Evolutionary conservation across 2,888 invertebrate species (phyloP), one percentile per base, ranked within the genome.

Genomic region (Heliconius ismenius): DNA sequence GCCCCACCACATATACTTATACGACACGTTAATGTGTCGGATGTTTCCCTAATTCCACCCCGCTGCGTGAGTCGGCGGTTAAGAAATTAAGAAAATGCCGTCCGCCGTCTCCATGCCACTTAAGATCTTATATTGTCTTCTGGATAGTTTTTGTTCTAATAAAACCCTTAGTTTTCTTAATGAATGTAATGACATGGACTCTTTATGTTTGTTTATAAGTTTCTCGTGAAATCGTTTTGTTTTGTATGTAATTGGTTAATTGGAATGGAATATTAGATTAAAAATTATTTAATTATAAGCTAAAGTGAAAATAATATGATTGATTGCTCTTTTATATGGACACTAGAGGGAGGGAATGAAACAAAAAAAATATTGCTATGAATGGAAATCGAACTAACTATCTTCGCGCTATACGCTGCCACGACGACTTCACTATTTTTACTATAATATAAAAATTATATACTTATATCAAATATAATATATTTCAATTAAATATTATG

Each of bases 1-100:
- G n/a, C n/a, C n/a, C n/a, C n/a, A n/a, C n/a, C n/a, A n/a, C n/a
- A 1, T 67, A 68, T 62, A 72, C 72, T 86, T 36, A 73, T 73
- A 39, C 15, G 62, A 39, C 21, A 73, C 73, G 84, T 88, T 90
- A 90, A 92, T 89, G 90, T 86, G 89, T 87, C 84, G 81, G 92
- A 92, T 92, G 93, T 92, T 92, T 92, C 92, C 93, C 93, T 93
- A 93, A 93, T 93, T 93, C 91, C 89, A 89, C 90, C 92, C 92
- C 91, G 90, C 92, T 90, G 93, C 86, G 90, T 89, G 90, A 87
- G 88, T 88, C 88, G 86, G 88, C 86, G 89, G 91, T 92, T 92
- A 91, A 93, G 92, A 92, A 93, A 94, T 92, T 93, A 93, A 93
- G 93, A 92, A 91, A 91, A 91, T 88, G 89, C 89, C 88, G 88